These are phyloP conservation scores for Tipula lateralis DNA, from an alignment of 2,888 invertebrate species.

Conservation along the genomic window DNA sequence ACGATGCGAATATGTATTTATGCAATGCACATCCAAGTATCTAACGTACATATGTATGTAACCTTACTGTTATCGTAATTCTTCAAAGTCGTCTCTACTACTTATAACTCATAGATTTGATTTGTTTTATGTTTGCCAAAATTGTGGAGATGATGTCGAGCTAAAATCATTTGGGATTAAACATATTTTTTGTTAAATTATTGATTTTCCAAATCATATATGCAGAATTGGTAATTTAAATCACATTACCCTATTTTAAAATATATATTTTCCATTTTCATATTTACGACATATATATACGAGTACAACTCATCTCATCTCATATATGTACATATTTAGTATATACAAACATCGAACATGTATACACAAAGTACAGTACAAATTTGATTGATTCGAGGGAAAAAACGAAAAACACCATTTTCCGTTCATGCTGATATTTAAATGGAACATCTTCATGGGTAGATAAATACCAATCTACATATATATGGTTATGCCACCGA, in stretches of 20 bases:
- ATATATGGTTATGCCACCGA: too few species aligned
- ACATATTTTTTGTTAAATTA: neutral
- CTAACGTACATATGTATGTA: neutral
- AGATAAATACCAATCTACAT: too few species aligned
- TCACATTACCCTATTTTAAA: conserved; percentile 2
- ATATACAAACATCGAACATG: too few species aligned
- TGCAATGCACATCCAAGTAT: neutral
- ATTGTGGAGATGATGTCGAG: neutral
- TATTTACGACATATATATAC: too few species aligned
- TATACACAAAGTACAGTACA: neutral
- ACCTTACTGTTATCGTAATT: neutral
- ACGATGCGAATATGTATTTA: neutral
- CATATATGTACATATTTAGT: too few species aligned
- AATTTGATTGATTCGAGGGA: too few species aligned
- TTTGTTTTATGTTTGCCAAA: neutral
- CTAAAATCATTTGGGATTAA: neutral
- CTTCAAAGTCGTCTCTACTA: neutral
- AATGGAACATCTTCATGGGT: too few species aligned
- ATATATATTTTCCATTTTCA: neutral
- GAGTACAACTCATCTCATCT: too few species aligned
- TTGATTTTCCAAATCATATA: neutral
- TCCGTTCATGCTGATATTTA: too few species aligned
- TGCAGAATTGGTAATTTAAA: neutral
- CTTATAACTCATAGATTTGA: neutral
- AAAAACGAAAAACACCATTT: too few species aligned